Evolutionary conservation across 2,888 invertebrate genomes (phyloP), one percentile per base, ranked within the genome.

Genomic region (Ormyrus pomaceus): DNA sequence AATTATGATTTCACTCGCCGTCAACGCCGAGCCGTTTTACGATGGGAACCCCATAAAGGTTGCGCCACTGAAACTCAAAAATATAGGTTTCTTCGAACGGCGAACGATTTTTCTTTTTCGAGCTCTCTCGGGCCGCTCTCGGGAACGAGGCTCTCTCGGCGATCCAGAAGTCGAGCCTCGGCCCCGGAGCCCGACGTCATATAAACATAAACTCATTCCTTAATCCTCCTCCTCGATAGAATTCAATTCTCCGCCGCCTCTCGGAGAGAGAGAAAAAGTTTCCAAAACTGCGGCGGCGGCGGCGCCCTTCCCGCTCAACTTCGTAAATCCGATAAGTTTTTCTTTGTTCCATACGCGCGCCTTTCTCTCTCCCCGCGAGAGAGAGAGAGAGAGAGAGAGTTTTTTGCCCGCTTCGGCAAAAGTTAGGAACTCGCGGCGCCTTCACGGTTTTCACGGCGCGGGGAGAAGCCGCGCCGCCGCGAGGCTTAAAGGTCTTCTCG

Each of bases 1-100:
- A 75, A 75, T 75, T 72, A 62, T 62, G 62, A 62, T 62, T 72
- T 75, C 59, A 65, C 66, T 66, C 74, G 19, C 66, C 66, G 74
- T 75, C 74, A 75, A 66, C 74, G 58, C 65, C 64, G 46, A 48
- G 48, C 65, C 65, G 55, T 5, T 73, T 73, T 65, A 73, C 73
- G 73, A 73, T 73, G 73, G 73, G 65, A 73, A 73, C 73, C 19
- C n/a, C 51, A 8, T 3, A 19, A 50, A 59, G n/a, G 70, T 59
- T 71, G 70, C 70, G 58, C 59, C 70, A 61, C 34, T n/a, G 48
- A 34, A 55, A 45, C 48, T 58, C 46, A 46, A 46, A 56, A 11
- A 69, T 69, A 69, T 69, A 56, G 5, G 34, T 56, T 34, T 69
- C 10, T 11, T 1, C 19, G 58, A 9, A 50, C 70, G 58, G 19